Conservation (phyloP, 2,797 vertebrate genomes). For the Oreochromis grahami region DNA sequence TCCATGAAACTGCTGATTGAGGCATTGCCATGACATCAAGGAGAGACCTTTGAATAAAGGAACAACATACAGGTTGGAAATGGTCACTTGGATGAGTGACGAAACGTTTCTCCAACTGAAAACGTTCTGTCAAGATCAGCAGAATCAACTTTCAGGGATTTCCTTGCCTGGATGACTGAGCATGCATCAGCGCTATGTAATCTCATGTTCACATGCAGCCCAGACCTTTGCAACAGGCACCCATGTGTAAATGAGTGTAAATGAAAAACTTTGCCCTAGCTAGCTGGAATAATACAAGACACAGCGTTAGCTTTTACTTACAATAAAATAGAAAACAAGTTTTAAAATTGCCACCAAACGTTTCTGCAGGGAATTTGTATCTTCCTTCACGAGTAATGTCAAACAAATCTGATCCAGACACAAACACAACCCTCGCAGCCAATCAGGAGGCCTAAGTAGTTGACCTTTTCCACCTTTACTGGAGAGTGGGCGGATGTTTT, state of each 20-base stretch:
- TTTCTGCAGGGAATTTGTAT: neutral
- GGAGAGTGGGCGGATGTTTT: slow-evolving; percentile 22
- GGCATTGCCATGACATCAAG: neutral
- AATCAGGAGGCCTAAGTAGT: neutral
- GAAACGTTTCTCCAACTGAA: neutral
- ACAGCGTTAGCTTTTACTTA: neutral
- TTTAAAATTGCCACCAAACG: fast-evolving
- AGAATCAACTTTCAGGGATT: neutral
- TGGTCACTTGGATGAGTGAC: neutral
- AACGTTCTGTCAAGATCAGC: neutral
- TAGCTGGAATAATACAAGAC: neutral
- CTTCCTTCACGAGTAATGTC: neutral
- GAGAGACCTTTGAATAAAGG: neutral
- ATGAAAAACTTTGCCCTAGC: neutral
- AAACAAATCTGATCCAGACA: neutral
- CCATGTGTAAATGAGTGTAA: neutral
- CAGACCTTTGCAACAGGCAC: neutral
- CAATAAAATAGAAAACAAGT: neutral
- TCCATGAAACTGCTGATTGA: neutral
- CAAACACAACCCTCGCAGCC: neutral
- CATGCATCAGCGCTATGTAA: neutral
- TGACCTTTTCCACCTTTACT: slow-evolving; percentile 21
- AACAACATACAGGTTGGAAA: neutral
- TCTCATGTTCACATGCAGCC: neutral
- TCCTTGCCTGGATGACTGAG: neutral